Evolutionary conservation across 2,797 vertebrate genomes (phyloP).

Genomic region (Botia almorhae): DNA sequence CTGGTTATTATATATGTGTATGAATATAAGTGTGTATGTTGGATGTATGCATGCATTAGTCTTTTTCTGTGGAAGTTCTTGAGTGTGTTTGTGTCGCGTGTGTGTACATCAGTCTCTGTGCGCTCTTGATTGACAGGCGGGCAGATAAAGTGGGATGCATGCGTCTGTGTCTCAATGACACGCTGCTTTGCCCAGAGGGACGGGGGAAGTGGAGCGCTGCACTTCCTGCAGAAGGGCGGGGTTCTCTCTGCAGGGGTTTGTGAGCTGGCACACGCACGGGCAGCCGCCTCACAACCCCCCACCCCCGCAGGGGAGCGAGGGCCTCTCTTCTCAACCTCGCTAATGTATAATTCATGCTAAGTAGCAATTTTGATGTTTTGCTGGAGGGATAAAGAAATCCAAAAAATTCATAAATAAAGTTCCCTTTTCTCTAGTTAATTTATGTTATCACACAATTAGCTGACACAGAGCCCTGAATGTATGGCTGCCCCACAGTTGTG

Average conservation of each 20-base stretch:
- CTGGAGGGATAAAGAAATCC: slow-evolving; percentile 84
- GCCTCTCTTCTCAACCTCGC: slow-evolving; percentile 85
- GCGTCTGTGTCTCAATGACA: slow-evolving; percentile 68
- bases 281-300: slow-evolving; percentile 81
- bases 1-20: not conserved
- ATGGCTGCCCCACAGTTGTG: slow-evolving; percentile 82
- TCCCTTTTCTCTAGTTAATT: slow-evolving; percentile 84
- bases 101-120: slow-evolving; percentile 44
- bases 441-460: slow-evolving; percentile 84
- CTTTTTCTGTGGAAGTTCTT: slow-evolving; percentile 32
- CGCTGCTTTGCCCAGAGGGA: slow-evolving; percentile 73
- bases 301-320: slow-evolving; percentile 78
- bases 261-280: slow-evolving; percentile 77
- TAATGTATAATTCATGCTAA: slow-evolving; percentile 99
- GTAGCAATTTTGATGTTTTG: slow-evolving; percentile 97
- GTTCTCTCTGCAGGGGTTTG: slow-evolving; percentile 74
- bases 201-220: slow-evolving; percentile 74
- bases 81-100: slow-evolving; percentile 37
- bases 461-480: slow-evolving; percentile 83
- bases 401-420: slow-evolving; percentile 89
- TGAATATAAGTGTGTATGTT: too few species aligned
- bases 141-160: slow-evolving; percentile 68
- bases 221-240: slow-evolving; percentile 82
- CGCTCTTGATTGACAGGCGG: slow-evolving; percentile 73
- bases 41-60: not conserved